Evolutionary conservation across 2,888 invertebrate species (phyloP), one percentile per base, ranked within the genome.

Genomic region (Phyllotreta cruciferae): DNA sequence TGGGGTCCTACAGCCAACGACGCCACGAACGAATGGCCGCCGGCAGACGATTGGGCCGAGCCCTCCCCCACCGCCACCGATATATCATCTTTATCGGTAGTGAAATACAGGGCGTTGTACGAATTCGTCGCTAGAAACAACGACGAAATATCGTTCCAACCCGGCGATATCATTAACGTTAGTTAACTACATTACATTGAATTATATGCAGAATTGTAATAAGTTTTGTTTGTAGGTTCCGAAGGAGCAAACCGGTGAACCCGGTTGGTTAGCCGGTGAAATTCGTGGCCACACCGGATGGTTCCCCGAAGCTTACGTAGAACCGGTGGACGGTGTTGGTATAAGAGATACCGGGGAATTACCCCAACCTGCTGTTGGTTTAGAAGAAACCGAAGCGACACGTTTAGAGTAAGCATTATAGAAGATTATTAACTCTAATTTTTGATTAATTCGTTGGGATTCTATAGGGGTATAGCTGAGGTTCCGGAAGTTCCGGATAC

Each of bases 251-350:
- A 91, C 90, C 71, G 92, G 95, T 0, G 98, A 98, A 78, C 96
- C 96, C 0, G 98, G 98, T n/a, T 99, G 98, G 97, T 83, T 94
- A 73, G 94, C 95, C 70, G 98, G 98, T 0, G 92, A 93, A 74
- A 89, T 95, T 36, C 86, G 93, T 76, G 97, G 96, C 2, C 90
- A 91, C 67, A 91, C 92, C 0, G 98, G 98, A 1, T 97, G 96
- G 96, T 98, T 98, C 83, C 98, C 98, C 0, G 95, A 96, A 80
- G 93, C 95, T 0, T 98, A 98, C 78, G 96, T 94, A 10, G 94
- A 95, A 76, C 89, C 89, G 41, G 82, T 92, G 7, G 88, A 81
- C 67, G 80, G 79, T 7, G 74, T 77, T 14, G 78, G 78, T 44
- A 83, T 83, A 35, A 76, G 80, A 0, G 78, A 73, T 45, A 71